Evolutionary conservation across 2,797 vertebrate species (phyloP).

Genomic region (Falco rusticolus): DNA sequence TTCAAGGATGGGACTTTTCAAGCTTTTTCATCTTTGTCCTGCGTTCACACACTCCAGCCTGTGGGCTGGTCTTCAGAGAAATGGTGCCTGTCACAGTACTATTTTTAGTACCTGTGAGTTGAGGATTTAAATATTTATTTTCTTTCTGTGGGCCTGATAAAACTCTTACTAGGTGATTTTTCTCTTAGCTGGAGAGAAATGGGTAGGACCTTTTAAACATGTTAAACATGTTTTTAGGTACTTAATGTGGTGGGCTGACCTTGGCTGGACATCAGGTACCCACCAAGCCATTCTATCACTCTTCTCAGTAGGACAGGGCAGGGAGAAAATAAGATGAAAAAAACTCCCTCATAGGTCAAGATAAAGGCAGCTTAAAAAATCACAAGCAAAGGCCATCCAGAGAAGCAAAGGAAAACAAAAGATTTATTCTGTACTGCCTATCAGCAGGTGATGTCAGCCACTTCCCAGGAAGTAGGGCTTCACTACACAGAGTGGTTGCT

Average conservation of each 20-base stretch:
- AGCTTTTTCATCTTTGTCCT: background rate
- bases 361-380: background rate
- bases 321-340: background rate
- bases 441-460: background rate
- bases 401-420: background rate
- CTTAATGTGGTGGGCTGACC: background rate
- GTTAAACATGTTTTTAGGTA: background rate
- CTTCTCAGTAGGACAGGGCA: background rate
- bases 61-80: background rate
- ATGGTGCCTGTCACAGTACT: accelerated
- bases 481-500: too few species aligned
- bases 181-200: background rate
- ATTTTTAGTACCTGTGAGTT: background rate
- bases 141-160: background rate
- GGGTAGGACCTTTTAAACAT: background rate
- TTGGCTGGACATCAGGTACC: background rate
- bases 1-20: background rate
- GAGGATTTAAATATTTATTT: background rate
- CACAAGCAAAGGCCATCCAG: too few species aligned
- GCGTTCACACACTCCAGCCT: background rate
- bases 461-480: background rate
- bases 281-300: background rate
- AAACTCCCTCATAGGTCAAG: background rate
- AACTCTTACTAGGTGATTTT: background rate
- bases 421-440: background rate